Conservation (phyloP, 2,888 invertebrate species). For the Melanostoma scalare region DNA sequence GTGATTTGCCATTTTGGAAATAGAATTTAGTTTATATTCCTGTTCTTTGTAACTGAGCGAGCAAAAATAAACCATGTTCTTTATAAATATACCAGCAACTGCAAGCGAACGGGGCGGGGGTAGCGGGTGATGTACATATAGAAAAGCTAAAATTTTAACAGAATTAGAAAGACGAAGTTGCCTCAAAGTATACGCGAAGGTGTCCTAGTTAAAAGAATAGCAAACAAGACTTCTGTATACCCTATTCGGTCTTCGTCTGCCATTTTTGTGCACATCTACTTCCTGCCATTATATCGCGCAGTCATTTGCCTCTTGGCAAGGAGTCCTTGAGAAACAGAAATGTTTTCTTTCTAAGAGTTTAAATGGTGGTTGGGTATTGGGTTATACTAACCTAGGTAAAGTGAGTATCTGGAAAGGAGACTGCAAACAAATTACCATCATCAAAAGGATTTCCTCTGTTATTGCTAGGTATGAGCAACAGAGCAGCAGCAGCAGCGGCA, state of each 20-base stretch:
- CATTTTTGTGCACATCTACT: slow-evolving; percentile 5
- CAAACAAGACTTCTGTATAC: slow-evolving; percentile 17
- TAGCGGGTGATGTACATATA: too few species aligned
- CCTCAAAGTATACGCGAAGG: slow-evolving; percentile 38
- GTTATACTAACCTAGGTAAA: neutral
- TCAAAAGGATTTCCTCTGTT: slow-evolving; percentile 70
- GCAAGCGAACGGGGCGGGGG: too few species aligned
- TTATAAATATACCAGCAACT: neutral
- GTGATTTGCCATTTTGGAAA: too few species aligned
- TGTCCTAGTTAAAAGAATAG: slow-evolving; percentile 19
- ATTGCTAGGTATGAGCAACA: slow-evolving; percentile 51
- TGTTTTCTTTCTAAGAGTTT: slow-evolving; percentile 52
- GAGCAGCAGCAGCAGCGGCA: slow-evolving; percentile 6
- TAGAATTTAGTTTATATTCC: too few species aligned
- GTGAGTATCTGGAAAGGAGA: neutral
- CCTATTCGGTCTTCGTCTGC: slow-evolving; percentile 3
- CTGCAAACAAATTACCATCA: slow-evolving; percentile 71
- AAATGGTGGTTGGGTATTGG: slow-evolving; percentile 44
- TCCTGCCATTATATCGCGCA: slow-evolving; percentile 12
- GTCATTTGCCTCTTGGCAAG: slow-evolving; percentile 37
- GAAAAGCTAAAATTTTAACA: slow-evolving; percentile 37
- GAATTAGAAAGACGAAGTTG: slow-evolving; percentile 50
- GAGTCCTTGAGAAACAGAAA: slow-evolving; percentile 44
- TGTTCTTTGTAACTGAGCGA: neutral
- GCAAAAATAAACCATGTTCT: neutral